These are phyloP conservation scores for Papilio glaucus DNA, from an alignment of 1,140 invertebrate genomes.

Conservation along the genomic window DNA sequence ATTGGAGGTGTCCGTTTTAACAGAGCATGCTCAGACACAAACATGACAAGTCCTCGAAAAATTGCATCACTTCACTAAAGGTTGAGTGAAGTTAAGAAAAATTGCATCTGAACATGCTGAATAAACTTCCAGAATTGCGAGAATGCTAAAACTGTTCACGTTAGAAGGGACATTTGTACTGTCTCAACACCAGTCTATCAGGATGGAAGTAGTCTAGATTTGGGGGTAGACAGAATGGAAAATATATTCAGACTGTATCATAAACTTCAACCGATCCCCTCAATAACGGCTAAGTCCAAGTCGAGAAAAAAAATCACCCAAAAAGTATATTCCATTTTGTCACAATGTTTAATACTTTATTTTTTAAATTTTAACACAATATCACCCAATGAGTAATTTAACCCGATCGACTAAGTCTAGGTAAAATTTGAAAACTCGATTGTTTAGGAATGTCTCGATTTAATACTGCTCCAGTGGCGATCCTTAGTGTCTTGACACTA, in stretches of 20 bases:
- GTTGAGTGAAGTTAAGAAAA: neutral
- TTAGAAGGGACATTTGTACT: neutral
- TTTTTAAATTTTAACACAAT: slow-evolving; percentile 64
- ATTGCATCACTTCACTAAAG: neutral
- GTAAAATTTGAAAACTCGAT: slow-evolving; percentile 66
- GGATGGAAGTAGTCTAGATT: neutral
- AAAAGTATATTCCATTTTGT: slow-evolving; percentile 55
- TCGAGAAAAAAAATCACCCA: slow-evolving; percentile 68
- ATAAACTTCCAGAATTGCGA: slow-evolving; percentile 24
- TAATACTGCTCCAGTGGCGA: slow-evolving; percentile 66
- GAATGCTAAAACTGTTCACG: neutral
- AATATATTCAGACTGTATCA: neutral
- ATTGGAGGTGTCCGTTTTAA: slow-evolving; percentile 23
- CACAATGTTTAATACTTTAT: slow-evolving; percentile 73
- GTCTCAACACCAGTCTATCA: slow-evolving; percentile 21
- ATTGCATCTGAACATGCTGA: slow-evolving; percentile 13
- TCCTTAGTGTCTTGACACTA: neutral
- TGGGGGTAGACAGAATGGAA: neutral
- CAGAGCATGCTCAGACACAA: slow-evolving; percentile 32
- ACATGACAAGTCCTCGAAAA: neutral
- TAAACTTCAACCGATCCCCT: neutral
- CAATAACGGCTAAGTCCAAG: slow-evolving; percentile 32
- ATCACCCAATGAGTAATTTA: slow-evolving; percentile 78
- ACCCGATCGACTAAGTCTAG: slow-evolving; percentile 61
- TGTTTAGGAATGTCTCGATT: slow-evolving; percentile 77